Evolutionary conservation across 35 echinoderm and acorn worm species (phyloP), one percentile per base, ranked within the genome.

Genomic region (Anneissia japonica): DNA sequence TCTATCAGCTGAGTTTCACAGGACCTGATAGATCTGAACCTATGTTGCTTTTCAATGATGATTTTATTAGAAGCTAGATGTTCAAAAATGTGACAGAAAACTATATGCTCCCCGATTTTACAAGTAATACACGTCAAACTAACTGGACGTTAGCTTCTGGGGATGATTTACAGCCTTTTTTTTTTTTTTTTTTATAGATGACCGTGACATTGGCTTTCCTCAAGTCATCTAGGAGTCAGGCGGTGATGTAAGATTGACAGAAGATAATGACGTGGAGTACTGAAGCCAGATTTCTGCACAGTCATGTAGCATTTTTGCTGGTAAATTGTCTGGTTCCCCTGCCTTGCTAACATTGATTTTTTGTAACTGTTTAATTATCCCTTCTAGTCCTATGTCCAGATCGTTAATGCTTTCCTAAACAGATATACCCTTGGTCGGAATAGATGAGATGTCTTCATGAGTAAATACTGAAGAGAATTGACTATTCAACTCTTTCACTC

Each of bases 101-200:
- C 38, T 4, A 77, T 84, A 29, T 89, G 87, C 35, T 89, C 79
- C 87, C 82, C 36, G 9, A 89, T 74, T 32, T 89, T 83, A 84
- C 87, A 89, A 64, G 35, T 35, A 82, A 83, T 81, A 40, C 87
- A 89, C 17, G 79, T 89, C 1, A 89, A 36, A 36, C 41, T 73
- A 32, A 89, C 35, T 0, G 87, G 79, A 19, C 79, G 23, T 19
- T 89, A 89, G 64, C 83, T 89, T 82, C 79, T 9, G 87, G 77
- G 17, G 40, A 34, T 30, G 40, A 83, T 38, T 89, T 89, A 0
- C 36, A 37, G 29, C 87, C 87, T n/a, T n/a, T n/a, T n/a, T n/a
- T n/a, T n/a, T n/a, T n/a, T n/a, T n/a, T n/a, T 40, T 82, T 83
- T 75, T 89, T 88, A 28, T 88, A 88, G 29, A 88, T 80, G 33